Evolutionary conservation across 1,140 invertebrate species (phyloP).

Genomic region (Pseudomyrmex cubaensis): DNA sequence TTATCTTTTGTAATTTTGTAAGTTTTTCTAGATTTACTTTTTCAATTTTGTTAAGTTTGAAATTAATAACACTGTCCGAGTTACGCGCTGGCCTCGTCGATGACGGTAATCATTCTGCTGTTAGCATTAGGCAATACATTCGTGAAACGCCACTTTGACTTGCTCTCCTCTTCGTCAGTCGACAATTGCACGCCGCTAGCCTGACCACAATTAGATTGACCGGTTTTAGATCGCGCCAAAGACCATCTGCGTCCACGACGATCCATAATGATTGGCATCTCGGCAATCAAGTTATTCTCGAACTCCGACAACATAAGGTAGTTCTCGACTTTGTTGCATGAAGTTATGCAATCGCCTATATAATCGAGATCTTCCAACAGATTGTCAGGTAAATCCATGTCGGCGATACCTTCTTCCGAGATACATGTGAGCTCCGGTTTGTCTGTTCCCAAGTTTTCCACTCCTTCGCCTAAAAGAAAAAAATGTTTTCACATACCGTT

Average conservation of each 20-base stretch:
- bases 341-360: constrained; percentile 94
- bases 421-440: constrained; percentile 94
- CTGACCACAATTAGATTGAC: constrained; percentile 62
- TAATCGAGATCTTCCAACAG: constrained; percentile 92
- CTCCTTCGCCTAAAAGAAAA: constrained; percentile 66
- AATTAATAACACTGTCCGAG: background rate
- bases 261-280: constrained; percentile 90
- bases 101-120: constrained; percentile 90
- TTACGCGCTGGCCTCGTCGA: constrained; percentile 88
- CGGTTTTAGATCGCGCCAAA: constrained; percentile 84
- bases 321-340: constrained; percentile 95
- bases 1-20: background rate
- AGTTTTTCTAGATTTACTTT: background rate
- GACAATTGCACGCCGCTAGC: constrained; percentile 36
- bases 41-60: constrained; percentile 14
- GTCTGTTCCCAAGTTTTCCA: constrained; percentile 80
- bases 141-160: constrained; percentile 80
- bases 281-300: constrained; percentile 93
- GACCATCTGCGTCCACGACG: constrained; percentile 90
- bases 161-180: constrained; percentile 71
- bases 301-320: constrained; percentile 95
- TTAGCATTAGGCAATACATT: constrained; percentile 79
- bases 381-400: constrained; percentile 93
- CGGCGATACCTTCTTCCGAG: constrained; percentile 93
- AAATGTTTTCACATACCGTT: too few species aligned